Evolutionary conservation across 1,140 invertebrate genomes (phyloP).

Genomic region (Cydia splendana): DNA sequence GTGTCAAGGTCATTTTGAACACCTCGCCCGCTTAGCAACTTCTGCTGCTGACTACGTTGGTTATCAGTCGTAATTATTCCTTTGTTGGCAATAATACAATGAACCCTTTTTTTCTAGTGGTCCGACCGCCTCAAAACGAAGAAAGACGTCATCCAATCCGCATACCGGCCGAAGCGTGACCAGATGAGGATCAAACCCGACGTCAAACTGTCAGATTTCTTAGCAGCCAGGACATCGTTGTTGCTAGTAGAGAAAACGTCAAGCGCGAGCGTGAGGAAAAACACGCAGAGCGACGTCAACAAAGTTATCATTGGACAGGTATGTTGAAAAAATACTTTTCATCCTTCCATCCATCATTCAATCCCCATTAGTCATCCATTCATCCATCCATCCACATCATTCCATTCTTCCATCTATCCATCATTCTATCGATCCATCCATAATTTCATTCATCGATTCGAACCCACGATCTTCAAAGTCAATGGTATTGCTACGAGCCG

Average conservation of each 20-base stretch:
- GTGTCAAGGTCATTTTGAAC: no score
- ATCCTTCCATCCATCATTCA: background rate
- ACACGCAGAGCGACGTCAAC: constrained; percentile 86
- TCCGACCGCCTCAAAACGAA: constrained; percentile 89
- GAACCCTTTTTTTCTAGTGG: constrained; percentile 82
- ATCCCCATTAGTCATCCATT: no score
- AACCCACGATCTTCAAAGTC: no score
- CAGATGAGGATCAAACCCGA: constrained; percentile 82
- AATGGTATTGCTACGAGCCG: no score
- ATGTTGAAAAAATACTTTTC: constrained; percentile 34
- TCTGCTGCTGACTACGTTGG: no score
- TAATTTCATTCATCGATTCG: no score
- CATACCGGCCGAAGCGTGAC: constrained; percentile 85
- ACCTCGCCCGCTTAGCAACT: no score
- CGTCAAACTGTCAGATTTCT: constrained; percentile 85
- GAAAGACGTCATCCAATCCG: constrained; percentile 86
- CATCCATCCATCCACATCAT: no score
- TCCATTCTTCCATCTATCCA: no score
- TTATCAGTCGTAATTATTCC: no score
- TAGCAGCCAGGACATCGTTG: constrained; percentile 91
- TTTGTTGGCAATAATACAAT: no score
- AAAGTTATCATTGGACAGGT: constrained; percentile 92
- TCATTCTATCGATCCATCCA: no score
- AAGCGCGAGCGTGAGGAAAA: constrained; percentile 71
- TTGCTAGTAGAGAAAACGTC: constrained; percentile 94